These are phyloP conservation scores for Amblyraja radiata DNA, from an alignment of 2,797 vertebrate species.

Conservation along the genomic window DNA sequence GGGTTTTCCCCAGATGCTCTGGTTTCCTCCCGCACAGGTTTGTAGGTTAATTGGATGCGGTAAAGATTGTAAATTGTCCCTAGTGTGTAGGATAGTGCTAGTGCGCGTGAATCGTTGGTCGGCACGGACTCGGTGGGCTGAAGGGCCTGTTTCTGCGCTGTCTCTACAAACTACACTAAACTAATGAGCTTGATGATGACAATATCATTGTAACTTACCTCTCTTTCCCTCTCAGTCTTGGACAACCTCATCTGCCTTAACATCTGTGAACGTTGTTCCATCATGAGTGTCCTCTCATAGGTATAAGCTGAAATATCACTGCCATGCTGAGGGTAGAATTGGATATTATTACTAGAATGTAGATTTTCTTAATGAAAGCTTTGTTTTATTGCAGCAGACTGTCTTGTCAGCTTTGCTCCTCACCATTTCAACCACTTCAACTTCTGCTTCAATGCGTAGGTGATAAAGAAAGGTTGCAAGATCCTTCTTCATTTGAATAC, in stretches of 20 bases:
- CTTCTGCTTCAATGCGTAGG: slow-evolving; percentile 89
- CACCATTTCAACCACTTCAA: slow-evolving; percentile 98
- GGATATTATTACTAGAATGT: neutral
- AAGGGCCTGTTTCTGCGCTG: too few relatives aligned
- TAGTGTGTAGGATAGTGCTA: too few relatives aligned
- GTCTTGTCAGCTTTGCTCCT: slow-evolving; percentile 39
- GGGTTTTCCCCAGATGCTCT: too few relatives aligned
- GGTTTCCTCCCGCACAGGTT: too few relatives aligned
- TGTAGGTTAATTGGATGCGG: too few relatives aligned
- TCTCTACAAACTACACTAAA: too few relatives aligned
- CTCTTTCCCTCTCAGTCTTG: slow-evolving; percentile 82
- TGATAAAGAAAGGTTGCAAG: slow-evolving; percentile 91
- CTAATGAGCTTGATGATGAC: too few relatives aligned
- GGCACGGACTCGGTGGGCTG: too few relatives aligned
- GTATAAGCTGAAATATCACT: slow-evolving; percentile 97
- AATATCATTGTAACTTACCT: slow-evolving; percentile 62
- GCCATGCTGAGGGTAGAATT: slow-evolving; percentile 65
- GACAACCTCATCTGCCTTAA: slow-evolving; percentile 92
- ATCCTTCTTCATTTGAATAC: slow-evolving; percentile 99
- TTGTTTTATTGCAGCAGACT: slow-evolving; percentile 9
- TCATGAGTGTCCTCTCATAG: slow-evolving; percentile 94
- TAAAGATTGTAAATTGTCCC: too few relatives aligned
- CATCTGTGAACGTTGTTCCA: slow-evolving; percentile 98
- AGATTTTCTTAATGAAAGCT: neutral
- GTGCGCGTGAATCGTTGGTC: too few relatives aligned